phyloP scores from a whole-genome alignment of 2,888 invertebrate genomes.

The Sarcophaga subvicina region DNA sequence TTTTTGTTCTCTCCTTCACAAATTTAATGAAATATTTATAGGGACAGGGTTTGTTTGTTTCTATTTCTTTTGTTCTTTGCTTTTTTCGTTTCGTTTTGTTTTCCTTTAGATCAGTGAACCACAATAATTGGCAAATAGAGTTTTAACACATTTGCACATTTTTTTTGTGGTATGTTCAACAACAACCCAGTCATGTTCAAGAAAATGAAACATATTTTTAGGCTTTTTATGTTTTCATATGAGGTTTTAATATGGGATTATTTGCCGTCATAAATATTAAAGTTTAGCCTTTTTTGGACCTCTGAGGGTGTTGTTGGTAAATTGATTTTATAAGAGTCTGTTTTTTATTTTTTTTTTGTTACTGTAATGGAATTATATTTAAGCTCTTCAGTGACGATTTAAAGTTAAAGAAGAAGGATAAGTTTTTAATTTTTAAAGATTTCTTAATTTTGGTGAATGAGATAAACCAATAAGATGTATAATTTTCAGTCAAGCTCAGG shows the following conservation, averaged over 20 bases:
- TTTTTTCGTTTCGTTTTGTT: neutral
- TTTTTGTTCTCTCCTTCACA: constrained; percentile 2
- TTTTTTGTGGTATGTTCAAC: neutral
- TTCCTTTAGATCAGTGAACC: constrained; percentile 54
- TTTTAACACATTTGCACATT: neutral
- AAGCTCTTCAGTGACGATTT: too few species aligned
- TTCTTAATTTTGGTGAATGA: too few species aligned
- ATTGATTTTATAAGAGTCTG: constrained; percentile 25
- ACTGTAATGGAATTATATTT: too few species aligned
- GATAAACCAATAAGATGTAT: too few species aligned
- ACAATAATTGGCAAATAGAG: constrained; percentile 60
- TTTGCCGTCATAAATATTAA: constrained; percentile 21
- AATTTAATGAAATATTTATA: constrained; percentile 3
- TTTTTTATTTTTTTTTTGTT: too few species aligned
- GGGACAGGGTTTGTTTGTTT: too few species aligned
- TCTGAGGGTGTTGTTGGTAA: constrained; percentile 27
- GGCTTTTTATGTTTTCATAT: constrained; percentile 42
- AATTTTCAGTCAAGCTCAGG: too few species aligned
- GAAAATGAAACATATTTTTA: constrained; percentile 38
- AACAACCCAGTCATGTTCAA: neutral
- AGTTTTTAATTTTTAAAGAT: too few species aligned
- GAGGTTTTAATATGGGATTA: neutral
- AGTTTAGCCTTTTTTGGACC: constrained; percentile 11
- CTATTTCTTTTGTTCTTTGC: neutral
- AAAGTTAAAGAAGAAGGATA: too few species aligned